A percentile compares a stretch with the other conserved stretches of the same genome.
Evolutionary conservation across 2,797 vertebrate species (phyloP).

Genomic region (Mormyrops boulengeri): DNA sequence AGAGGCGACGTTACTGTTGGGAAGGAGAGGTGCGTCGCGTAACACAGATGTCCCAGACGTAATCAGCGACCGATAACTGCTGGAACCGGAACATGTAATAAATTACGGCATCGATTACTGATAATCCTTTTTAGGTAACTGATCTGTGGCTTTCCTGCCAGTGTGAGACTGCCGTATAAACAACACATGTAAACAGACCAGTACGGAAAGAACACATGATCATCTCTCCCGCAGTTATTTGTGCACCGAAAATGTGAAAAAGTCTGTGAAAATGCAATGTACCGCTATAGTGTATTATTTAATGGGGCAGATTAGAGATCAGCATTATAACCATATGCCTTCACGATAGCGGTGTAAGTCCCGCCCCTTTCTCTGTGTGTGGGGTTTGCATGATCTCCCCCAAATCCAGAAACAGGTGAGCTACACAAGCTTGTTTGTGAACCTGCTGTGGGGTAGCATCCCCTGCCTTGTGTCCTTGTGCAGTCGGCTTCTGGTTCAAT

Average conservation of each 20-base stretch:
- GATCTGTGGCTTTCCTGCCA: neutral
- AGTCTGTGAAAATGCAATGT: neutral
- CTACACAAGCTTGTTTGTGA: neutral
- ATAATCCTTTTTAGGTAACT: neutral
- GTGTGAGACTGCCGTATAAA: neutral
- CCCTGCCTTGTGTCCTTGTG: neutral
- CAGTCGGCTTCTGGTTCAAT: neutral
- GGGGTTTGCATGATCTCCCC: neutral
- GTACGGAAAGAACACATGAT: neutral
- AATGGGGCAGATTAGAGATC: neutral
- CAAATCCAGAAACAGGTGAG: neutral
- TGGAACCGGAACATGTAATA: neutral
- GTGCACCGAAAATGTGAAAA: neutral
- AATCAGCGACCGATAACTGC: neutral
- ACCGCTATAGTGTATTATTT: neutral
- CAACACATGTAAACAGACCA: neutral
- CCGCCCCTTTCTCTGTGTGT: neutral
- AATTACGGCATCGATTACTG: neutral
- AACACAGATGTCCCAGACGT: neutral
- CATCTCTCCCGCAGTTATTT: neutral
- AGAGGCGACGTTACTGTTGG: slow-evolving; percentile 1
- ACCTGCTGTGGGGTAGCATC: neutral
- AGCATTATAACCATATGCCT: neutral
- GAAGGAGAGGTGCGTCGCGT: neutral
- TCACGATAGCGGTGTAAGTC: neutral